phyloP scores from a whole-genome alignment of 2,888 invertebrate genomes.

The Drosophila paranaensis region DNA sequence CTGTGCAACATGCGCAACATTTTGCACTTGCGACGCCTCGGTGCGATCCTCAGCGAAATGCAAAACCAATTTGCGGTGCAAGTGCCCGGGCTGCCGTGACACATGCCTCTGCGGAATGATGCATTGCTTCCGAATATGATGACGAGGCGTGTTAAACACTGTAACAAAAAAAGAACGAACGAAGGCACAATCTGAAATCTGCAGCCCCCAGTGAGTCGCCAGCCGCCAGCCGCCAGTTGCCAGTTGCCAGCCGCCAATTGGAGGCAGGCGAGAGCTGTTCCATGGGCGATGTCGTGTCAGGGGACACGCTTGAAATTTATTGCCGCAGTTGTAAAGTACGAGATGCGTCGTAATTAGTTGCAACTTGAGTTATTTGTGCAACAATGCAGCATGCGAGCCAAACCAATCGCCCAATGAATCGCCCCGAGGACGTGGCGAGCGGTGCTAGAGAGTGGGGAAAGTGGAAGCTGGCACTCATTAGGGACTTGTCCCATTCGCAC shows the following conservation, averaged over 20 bases:
- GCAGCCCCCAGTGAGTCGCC: slow-evolving; percentile 44
- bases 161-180: slow-evolving; percentile 22
- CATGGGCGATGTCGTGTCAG: slow-evolving; percentile 70
- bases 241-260: slow-evolving; percentile 5
- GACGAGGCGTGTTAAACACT: slow-evolving; percentile 77
- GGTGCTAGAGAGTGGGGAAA: background rate
- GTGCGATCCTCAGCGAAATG: slow-evolving; percentile 56
- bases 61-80: slow-evolving; percentile 77
- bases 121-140: slow-evolving; percentile 80
- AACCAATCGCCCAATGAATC: slow-evolving; percentile 49
- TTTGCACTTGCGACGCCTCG: slow-evolving; percentile 60
- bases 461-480: slow-evolving; percentile 46
- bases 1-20: slow-evolving; percentile 50
- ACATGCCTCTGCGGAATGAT: slow-evolving; percentile 69
- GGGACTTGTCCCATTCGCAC: slow-evolving; percentile 64
- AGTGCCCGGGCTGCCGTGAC: slow-evolving; percentile 77
- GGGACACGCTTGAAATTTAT: slow-evolving; percentile 76
- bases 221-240: background rate
- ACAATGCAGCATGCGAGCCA: slow-evolving; percentile 61
- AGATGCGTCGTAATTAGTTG: slow-evolving; percentile 80
- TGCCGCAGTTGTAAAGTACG: slow-evolving; percentile 77
- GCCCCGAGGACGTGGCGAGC: background rate
- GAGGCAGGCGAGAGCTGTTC: slow-evolving; percentile 29
- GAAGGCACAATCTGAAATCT: slow-evolving; percentile 49
- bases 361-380: slow-evolving; percentile 81